Evolutionary conservation across 2,113 vertebrate species (phyloP).

Genomic region (Mystacornis crossleyi): DNA sequence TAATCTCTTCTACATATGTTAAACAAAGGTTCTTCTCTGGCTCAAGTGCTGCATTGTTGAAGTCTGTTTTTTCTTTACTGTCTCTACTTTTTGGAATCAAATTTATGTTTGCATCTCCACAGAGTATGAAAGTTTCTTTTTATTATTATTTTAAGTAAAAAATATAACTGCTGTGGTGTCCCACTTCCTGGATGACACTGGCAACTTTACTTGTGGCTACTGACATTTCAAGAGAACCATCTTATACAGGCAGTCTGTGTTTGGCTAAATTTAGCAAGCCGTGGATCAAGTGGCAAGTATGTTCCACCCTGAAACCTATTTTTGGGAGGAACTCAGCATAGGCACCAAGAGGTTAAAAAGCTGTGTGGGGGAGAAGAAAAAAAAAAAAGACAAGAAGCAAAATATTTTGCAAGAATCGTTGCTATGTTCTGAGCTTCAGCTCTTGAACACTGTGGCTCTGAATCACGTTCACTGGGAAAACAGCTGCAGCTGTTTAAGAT

Average conservation of each 20-base stretch:
- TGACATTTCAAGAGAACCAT: slow-evolving; percentile 52
- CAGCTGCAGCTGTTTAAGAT: slow-evolving; percentile 70
- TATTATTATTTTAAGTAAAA: slow-evolving; percentile 64
- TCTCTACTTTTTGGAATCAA: neutral
- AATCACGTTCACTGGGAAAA: slow-evolving; percentile 60
- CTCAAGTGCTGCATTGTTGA: neutral
- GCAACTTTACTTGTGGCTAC: slow-evolving; percentile 39
- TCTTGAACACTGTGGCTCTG: slow-evolving; percentile 38
- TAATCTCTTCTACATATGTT: neutral
- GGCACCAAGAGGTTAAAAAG: slow-evolving; percentile 61
- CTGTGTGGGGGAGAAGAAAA: neutral
- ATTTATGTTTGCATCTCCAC: slow-evolving; percentile 35
- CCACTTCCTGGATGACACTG: slow-evolving; percentile 64
- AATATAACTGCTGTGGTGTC: slow-evolving; percentile 21
- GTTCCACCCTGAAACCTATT: slow-evolving; percentile 59
- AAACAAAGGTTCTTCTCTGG: neutral
- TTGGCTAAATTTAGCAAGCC: slow-evolving; percentile 56
- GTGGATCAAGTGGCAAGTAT: slow-evolving; percentile 61
- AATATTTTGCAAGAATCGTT: slow-evolving; percentile 66
- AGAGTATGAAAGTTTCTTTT: slow-evolving; percentile 19
- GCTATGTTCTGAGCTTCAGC: slow-evolving; percentile 54
- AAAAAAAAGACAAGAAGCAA: slow-evolving; percentile 25
- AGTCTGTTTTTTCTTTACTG: neutral
- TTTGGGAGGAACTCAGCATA: slow-evolving; percentile 24
- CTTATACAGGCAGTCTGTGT: slow-evolving; percentile 31